Base-by-base conservation (phyloP, 2,797 vertebrate species). In the Lepilemur septentrionalis region DNA sequence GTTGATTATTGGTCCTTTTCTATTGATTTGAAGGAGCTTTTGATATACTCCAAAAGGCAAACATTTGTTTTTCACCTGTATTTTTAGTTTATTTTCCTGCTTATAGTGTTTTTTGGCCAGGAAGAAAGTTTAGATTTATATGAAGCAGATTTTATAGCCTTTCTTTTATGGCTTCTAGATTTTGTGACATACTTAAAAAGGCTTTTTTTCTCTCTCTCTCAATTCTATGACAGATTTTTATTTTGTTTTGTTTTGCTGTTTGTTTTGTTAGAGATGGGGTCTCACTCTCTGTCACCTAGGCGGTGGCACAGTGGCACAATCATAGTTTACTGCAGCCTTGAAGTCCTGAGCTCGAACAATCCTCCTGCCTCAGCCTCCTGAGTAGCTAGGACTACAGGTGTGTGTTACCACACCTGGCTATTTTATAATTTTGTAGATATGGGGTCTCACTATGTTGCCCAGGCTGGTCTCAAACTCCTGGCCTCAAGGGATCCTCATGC, bases 81-180 rank as follows among this genome's bases (percentile, higher is more conserved):
- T 93, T 89, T 96, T 93, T 69, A 82, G n/a, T 87, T 79, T 93
- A 46, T 94, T 32, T 65, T 89, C 83, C 7, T 83, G 41, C 43
- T 82, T 84, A 65, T 38, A 80, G 72, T 81, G 23, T 12, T 89
- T 78, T 82, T 83, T 67, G 63, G 15, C n/a, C 57, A 76, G 30
- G 28, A 20, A 89, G 72, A 91, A 91, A 67, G 32, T 88, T 92
- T 91, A 91, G 38, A 87, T 92, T 91, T 86, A 15, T 63, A 35
- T 91, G 78, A 96, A 89, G 48, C 38, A 89, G 20, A 65, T 38
- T 75, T 82, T 87, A 18, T 76, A 76, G 67, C 28, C 35, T 80
- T 94, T 94, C 30, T 61, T 76, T 65, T 50, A 69, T 93, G 73
- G 46, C 11, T 63, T 92, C 35, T 87, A 41, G 41, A 61, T 92